phyloP scores from a whole-genome alignment of 1,140 invertebrate genomes.

The Parasteatoda tepidariorum region DNA sequence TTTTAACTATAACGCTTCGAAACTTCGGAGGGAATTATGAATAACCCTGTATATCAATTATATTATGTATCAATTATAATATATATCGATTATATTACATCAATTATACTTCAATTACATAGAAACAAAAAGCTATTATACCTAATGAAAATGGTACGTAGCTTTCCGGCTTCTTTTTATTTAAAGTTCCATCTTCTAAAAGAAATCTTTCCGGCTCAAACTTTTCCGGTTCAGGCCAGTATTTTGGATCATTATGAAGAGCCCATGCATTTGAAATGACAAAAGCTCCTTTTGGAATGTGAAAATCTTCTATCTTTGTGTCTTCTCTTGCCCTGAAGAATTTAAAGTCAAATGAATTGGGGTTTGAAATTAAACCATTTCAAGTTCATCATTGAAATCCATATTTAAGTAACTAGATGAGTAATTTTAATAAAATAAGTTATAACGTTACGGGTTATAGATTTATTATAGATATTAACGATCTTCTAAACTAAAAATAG shows the following conservation, averaged over 20 bases:
- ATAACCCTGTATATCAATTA: neutral
- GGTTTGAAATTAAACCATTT: no score
- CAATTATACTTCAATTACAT: neutral
- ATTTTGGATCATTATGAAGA: slow-evolving; percentile 75
- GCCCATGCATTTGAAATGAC: slow-evolving; percentile 78
- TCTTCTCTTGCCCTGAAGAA: slow-evolving; percentile 36
- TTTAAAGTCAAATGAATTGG: neutral
- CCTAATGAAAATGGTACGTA: slow-evolving; percentile 64
- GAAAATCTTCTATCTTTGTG: slow-evolving; percentile 36
- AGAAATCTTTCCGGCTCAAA: slow-evolving; percentile 78
- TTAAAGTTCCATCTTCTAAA: slow-evolving; percentile 57
- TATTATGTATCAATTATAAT: neutral
- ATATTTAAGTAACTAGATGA: neutral
- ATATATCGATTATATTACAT: neutral
- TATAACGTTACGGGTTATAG: no score
- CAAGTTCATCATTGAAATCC: neutral
- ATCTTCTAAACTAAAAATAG: neutral
- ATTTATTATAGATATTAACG: neutral
- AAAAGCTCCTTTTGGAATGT: slow-evolving; percentile 65
- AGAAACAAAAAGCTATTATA: neutral
- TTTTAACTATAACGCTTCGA: neutral
- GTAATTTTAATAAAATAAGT: neutral
- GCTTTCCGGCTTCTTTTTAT: slow-evolving; percentile 52
- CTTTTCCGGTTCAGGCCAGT: slow-evolving; percentile 78
- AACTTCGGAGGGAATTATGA: neutral